Evolutionary conservation across 2,888 invertebrate species (phyloP).

Genomic region (Acleris sparsana): DNA sequence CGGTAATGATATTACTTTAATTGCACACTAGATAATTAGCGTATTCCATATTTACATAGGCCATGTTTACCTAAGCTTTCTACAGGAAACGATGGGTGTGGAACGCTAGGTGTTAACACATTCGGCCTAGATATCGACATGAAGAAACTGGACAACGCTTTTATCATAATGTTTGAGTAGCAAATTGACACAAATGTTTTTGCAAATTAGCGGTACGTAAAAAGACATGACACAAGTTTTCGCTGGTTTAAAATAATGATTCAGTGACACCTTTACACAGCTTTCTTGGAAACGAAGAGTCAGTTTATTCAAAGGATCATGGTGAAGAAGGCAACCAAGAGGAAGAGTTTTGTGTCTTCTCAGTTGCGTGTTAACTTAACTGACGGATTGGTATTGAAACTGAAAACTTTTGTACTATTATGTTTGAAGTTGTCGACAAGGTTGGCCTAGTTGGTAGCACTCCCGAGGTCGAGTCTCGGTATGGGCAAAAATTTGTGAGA

Average conservation of each 20-base stretch:
- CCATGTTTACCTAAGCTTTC: constrained; percentile 68
- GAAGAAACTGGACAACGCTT: constrained; percentile 38
- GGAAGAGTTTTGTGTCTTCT: no score
- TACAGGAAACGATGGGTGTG: constrained; percentile 62
- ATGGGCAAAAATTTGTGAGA: no score
- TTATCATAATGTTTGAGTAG: constrained; percentile 27
- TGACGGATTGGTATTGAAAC: neutral
- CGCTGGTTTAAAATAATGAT: no score
- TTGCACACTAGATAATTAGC: constrained; percentile 32
- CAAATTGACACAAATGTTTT: constrained; percentile 31
- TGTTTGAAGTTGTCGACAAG: no score
- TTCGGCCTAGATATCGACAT: constrained; percentile 61
- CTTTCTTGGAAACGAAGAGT: no score
- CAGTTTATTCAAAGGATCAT: no score
- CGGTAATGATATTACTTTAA: constrained; percentile 43
- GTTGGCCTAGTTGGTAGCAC: no score
- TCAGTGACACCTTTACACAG: no score
- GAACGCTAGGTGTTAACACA: constrained; percentile 65
- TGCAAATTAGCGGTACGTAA: constrained; percentile 10
- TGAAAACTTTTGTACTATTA: neutral
- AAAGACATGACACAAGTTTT: no score
- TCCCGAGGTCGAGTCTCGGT: no score
- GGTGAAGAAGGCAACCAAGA: no score
- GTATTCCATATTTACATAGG: constrained; percentile 32
- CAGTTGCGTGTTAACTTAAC: no score